These are phyloP conservation scores for Plutella xylostella DNA, from an alignment of 2,888 invertebrate genomes.

Conservation along the genomic window DNA sequence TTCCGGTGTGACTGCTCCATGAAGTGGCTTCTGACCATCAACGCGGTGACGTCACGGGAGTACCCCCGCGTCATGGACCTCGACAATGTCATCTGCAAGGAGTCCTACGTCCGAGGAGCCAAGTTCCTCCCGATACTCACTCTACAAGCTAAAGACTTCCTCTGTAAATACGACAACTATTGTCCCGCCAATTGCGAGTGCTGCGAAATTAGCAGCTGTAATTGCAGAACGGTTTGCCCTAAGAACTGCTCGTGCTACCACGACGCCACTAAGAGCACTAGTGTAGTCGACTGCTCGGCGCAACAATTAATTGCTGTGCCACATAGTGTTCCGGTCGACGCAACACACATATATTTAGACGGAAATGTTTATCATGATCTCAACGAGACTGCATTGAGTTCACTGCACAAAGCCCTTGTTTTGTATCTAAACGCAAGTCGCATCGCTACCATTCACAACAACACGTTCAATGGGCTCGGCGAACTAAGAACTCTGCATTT, in stretches of 20 bases:
- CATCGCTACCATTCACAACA: conserved; percentile 84
- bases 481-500: conserved; percentile 84
- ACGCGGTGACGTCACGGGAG: conserved; percentile 83
- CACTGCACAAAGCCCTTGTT: conserved; percentile 67
- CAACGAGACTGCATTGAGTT: conserved; percentile 57
- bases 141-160: conserved; percentile 84
- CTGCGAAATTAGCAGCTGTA: conserved; percentile 95
- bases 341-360: conserved; percentile 92
- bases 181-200: conserved; percentile 94
- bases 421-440: conserved; percentile 87
- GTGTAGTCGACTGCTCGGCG: conserved; percentile 90
- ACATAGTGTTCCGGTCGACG: conserved; percentile 87
- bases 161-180: conserved; percentile 90
- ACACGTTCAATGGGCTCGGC: conserved; percentile 84
- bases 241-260: conserved; percentile 94
- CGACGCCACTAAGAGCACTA: conserved; percentile 91
- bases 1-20: conserved; percentile 95
- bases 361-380: conserved; percentile 88
- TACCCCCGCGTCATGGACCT: conserved; percentile 91
- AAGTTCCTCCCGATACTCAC: conserved; percentile 82
- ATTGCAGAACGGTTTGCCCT: conserved; percentile 95
- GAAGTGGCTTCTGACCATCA: conserved; percentile 94
- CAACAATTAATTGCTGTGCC: conserved; percentile 82
- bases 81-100: conserved; percentile 87
- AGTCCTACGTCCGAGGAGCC: conserved; percentile 84